A percentile compares a stretch with the other conserved stretches of the same genome.
phyloP scores from a whole-genome alignment of 2,888 invertebrate species.

The Drosophila diplacantha region DNA sequence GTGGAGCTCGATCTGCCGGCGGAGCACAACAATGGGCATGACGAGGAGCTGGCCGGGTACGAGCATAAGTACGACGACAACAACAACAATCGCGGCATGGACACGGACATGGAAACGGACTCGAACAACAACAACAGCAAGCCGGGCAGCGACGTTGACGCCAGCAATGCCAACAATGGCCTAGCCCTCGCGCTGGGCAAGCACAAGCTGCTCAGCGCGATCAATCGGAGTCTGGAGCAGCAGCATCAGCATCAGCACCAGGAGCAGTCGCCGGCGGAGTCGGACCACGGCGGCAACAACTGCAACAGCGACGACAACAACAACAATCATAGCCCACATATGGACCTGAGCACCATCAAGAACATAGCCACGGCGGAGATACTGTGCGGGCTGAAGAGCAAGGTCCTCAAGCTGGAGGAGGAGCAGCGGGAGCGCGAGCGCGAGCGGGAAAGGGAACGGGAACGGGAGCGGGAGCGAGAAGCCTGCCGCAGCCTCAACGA shows the following conservation, averaged over 20 bases:
- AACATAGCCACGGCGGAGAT: constrained; percentile 75
- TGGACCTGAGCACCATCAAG: constrained; percentile 72
- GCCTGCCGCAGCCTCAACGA: constrained; percentile 68
- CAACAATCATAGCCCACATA: constrained; percentile 67
- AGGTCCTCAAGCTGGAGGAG: constrained; percentile 74
- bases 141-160: constrained; percentile 11
- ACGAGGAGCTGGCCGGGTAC: constrained; percentile 56
- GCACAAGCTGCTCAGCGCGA: constrained; percentile 56
- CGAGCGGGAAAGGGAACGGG: constrained; percentile 47
- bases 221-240: constrained; percentile 55
- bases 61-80: constrained; percentile 69
- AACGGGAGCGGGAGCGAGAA: constrained; percentile 47
- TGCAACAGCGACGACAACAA: constrained; percentile 49
- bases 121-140: constrained; percentile 69
- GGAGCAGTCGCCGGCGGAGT: constrained; percentile 30
- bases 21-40: constrained; percentile 52
- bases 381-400: constrained; percentile 72
- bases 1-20: constrained; percentile 45
- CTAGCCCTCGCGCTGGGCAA: constrained; percentile 60
- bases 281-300: constrained; percentile 30
- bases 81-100: constrained; percentile 62
- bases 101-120: constrained; percentile 64
- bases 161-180: constrained; percentile 33
- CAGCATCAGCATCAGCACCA: constrained; percentile 37
- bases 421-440: constrained; percentile 62